Percentiles rank a stretch among this genome's conserved stretches.
phyloP scores from a whole-genome alignment of 2,113 vertebrate genomes.

The Pica pica region DNA sequence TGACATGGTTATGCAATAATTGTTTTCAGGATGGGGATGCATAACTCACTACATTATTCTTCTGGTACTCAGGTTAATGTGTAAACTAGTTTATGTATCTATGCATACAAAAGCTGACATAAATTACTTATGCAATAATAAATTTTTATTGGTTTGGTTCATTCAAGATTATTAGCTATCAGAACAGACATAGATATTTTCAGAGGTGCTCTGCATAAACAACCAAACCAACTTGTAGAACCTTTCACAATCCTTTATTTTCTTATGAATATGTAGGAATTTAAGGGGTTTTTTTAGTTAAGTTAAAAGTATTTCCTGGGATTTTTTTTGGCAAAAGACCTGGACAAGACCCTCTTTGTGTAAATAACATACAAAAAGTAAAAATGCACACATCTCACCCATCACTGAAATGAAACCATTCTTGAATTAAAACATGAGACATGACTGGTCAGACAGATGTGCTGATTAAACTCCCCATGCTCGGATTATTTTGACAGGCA shows the following conservation, averaged over 20 bases:
- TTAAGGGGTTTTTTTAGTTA: background rate
- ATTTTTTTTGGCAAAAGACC: background rate
- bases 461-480: background rate
- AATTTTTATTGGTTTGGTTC: background rate
- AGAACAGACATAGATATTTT: background rate
- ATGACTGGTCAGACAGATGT: background rate
- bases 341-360: background rate
- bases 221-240: background rate
- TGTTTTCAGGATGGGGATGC: background rate
- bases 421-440: background rate
- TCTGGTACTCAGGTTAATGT: background rate
- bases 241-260: background rate
- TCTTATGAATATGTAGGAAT: background rate
- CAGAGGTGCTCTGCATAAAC: background rate
- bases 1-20: background rate
- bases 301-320: background rate
- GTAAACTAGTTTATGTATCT: background rate
- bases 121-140: background rate
- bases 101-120: background rate
- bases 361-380: background rate
- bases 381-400: background rate
- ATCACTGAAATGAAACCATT: background rate
- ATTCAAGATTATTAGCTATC: background rate
- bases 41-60: background rate
- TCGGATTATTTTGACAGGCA: background rate